phyloP scores from a whole-genome alignment of 2,113 vertebrate genomes.

The Carettochelys insculpta region DNA sequence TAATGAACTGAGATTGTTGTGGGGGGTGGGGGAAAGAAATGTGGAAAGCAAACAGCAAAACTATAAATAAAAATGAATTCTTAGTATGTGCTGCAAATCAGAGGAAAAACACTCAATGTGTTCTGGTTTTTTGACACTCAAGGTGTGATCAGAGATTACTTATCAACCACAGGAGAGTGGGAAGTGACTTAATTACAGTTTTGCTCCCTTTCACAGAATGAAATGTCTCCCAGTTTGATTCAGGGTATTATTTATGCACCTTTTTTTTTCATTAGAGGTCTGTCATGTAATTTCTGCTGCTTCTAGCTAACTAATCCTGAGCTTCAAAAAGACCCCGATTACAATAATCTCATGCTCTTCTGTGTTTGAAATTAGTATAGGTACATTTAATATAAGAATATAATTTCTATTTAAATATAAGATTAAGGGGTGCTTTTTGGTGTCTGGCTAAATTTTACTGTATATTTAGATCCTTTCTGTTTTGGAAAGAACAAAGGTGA shows the following conservation, averaged over 20 bases:
- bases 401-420: background rate
- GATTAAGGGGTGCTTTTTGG: background rate
- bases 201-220: constrained; percentile 69
- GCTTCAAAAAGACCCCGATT: constrained; percentile 24
- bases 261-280: constrained; percentile 40
- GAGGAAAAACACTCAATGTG: constrained; percentile 56
- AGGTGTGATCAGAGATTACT: constrained; percentile 80
- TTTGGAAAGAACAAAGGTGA: constrained; percentile 7
- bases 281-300: background rate
- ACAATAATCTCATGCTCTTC: background rate
- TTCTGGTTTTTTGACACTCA: constrained; percentile 68
- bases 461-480: constrained; percentile 43
- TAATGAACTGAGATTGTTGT: constrained; percentile 49
- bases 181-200: constrained; percentile 80
- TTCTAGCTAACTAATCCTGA: constrained; percentile 32
- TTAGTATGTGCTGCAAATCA: constrained; percentile 67
- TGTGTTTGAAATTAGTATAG: constrained; percentile 21
- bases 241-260: background rate
- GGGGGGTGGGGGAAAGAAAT: constrained; percentile 37
- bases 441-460: background rate
- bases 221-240: constrained; percentile 66
- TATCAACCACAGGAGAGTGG: constrained; percentile 71
- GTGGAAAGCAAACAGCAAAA: constrained; percentile 64
- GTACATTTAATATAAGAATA: background rate
- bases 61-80: constrained; percentile 69